Conservation (phyloP, 2,113 vertebrate genomes). For the Cardinalis cardinalis region DNA sequence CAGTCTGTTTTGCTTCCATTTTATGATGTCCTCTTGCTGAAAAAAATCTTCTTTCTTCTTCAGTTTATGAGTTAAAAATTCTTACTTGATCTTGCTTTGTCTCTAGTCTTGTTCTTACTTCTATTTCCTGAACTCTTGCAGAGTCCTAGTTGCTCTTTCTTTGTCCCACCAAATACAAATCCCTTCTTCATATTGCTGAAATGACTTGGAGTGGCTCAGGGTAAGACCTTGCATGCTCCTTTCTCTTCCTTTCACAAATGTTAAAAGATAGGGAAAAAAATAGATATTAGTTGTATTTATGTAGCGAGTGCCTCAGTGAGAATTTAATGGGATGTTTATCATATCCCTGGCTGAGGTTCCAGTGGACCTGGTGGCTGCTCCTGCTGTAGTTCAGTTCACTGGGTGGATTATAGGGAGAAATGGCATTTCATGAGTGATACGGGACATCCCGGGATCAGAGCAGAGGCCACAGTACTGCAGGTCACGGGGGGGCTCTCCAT, state of each 20-base stretch:
- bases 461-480: background rate
- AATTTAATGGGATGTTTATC: background rate
- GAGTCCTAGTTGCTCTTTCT: background rate
- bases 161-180: background rate
- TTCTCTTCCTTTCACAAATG: background rate
- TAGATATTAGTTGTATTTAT: background rate
- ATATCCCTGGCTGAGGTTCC: background rate
- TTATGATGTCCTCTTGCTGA: background rate
- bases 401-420: background rate
- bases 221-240: background rate
- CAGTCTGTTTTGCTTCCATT: background rate
- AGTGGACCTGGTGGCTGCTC: background rate
- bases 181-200: background rate
- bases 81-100: background rate
- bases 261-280: background rate
- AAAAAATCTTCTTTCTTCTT: background rate
- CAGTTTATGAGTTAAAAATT: background rate
- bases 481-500: background rate
- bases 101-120: background rate
- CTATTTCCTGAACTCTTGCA: background rate
- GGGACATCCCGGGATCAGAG: background rate
- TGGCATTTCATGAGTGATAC: accelerated
- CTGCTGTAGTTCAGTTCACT: background rate
- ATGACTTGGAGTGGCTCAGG: background rate
- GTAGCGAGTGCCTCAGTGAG: background rate